Evolutionary conservation across 2,888 invertebrate genomes (phyloP), one percentile per base, ranked within the genome.

Genomic region (Rhagonycha fulva): DNA sequence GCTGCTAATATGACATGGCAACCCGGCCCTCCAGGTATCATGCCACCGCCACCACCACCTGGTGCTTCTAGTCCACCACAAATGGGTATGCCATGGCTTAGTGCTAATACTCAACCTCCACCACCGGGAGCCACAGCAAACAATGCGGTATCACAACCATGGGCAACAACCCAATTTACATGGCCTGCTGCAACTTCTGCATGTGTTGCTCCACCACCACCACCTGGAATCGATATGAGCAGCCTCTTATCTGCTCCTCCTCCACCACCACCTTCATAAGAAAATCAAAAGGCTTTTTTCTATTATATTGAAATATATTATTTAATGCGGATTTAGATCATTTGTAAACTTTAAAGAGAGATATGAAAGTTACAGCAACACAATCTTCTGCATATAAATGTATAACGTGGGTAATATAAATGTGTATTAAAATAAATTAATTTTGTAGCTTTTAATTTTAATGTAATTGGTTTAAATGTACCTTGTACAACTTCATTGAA

Each of bases 161-260:
- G 85, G 76, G 84, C 84, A 70, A 83, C 86, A 12, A 87, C 89
- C 14, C 89, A 89, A 5, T 89, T 89, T 80, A 87, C 88, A 72
- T 89, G 88, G 82, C 88, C 89, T 10, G 87, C 88, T 24, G 89
- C 86, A 32, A 87, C 88, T 26, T 89, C 86, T 32, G 88, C 86
- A 72, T 86, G 86, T 77, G 86, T 87, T 4, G 87, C 88, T 4
- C 87, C 88, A 3, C 88, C 87, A 3, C 88, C 88, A 4, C 88
- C 88, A 23, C 90, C 90, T 14, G 90, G 90, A 12, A 90, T 90
- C 70, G 90, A 90, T 82, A 88, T 91, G 73, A 89, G 89, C 70
- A 88, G 89, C 68, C 84, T 93, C 69, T 84, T 92, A 68, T 90
- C 92, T 68, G 92, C 93, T 28, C 94, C 93, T 3, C 93, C 93